Percentiles rank a stretch among this genome's conserved stretches.
phyloP scores from a whole-genome alignment of 2,797 vertebrate genomes.

The Anguilla anguilla region DNA sequence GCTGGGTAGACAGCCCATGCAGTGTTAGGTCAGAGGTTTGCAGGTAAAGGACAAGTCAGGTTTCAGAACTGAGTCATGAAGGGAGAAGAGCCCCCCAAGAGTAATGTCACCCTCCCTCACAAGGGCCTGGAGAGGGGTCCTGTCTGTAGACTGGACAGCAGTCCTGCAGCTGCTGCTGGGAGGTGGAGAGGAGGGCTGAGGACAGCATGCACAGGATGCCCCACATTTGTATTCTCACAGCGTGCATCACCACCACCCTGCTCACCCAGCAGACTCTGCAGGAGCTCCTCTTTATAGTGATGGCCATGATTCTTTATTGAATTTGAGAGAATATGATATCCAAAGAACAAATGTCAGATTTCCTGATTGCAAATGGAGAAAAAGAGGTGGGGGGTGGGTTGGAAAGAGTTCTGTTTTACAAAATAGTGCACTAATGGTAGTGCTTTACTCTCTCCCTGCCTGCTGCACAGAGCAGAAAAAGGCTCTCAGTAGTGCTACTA shows the following conservation, averaged over 20 bases:
- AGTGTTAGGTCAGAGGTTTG: slow-evolving; percentile 56
- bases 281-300: slow-evolving; percentile 30
- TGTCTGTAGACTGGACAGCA: slow-evolving; percentile 60
- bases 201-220: slow-evolving; percentile 40
- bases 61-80: slow-evolving; percentile 72
- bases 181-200: slow-evolving; percentile 37
- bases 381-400: too few species aligned
- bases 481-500: slow-evolving; percentile 32
- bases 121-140: slow-evolving; percentile 59
- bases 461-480: background rate
- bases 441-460: background rate
- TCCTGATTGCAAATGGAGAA: background rate
- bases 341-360: background rate
- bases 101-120: slow-evolving; percentile 68
- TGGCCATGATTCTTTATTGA: background rate
- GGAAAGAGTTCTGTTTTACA: background rate
- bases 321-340: background rate
- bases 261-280: background rate
- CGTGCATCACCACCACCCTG: background rate
- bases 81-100: slow-evolving; percentile 77
- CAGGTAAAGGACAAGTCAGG: slow-evolving; percentile 60
- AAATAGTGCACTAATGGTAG: too few species aligned
- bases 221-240: slow-evolving; percentile 29
- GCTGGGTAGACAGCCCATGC: background rate
- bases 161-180: slow-evolving; percentile 46